Base-by-base conservation (phyloP, 2,113 vertebrate genomes). In the Nibea albiflora region DNA sequence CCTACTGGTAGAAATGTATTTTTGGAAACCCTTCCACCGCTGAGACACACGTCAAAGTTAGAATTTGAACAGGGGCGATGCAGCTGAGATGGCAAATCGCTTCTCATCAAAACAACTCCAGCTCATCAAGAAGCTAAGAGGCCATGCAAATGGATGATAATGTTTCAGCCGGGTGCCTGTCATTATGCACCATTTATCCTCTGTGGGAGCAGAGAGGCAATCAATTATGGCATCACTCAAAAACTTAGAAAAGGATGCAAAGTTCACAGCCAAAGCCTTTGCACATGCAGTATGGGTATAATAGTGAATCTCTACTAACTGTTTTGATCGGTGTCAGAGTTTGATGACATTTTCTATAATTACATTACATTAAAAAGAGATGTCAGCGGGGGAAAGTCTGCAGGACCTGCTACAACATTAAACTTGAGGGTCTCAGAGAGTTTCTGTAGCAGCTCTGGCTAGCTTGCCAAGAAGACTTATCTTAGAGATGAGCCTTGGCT, bases 221-320 rank as follows among this genome's bases (percentile, higher is more conserved):
- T 86, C 78, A 81, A 57, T 84, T 78, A 46, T 46, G 47, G 47
- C 70, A 84, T 84, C 80, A 67, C 35, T 81, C 83, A 78, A 46
- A 76, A 80, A 49, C 69, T n/a, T 56, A 65, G 64, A 54, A 35
- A 53, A 56, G 20, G 49, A 68, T 73, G 50, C 35, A 31, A 46
- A 72, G 63, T 69, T 79, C 31, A 44, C n/a, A 28, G 20, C 17
- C 12, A 17, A 42, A 58, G 39, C 17, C 4, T 60, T 0, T 22
- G 24, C 54, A 58, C 19, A 15, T 31, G 31, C 24, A 49, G 22
- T 16, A 11, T 7, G 12, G 47, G n/a, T 61, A 16, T 15, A 35
- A 47, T 3, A 73, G 24, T 17, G 7, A 61, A 11, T 50, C 11
- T 31, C 5, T 44, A 20, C 42, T 2, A 44, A 28, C 22, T 57